Conservation (phyloP, 2,797 vertebrate genomes). For the Carduelis carduelis region DNA sequence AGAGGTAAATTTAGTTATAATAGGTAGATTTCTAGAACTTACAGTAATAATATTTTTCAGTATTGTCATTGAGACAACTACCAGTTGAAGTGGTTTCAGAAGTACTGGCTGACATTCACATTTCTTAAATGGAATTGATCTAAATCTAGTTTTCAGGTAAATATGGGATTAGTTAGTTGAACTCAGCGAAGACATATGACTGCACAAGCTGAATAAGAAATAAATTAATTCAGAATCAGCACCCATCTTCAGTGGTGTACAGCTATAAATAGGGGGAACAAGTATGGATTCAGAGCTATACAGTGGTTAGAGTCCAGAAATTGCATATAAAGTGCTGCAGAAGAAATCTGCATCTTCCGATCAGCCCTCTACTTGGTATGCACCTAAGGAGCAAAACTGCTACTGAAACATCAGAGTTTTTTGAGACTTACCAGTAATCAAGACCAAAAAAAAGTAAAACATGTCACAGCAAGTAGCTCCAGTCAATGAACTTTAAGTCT, state of each 20-base stretch:
- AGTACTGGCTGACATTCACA: fast-evolving
- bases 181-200: neutral
- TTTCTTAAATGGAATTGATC: neutral
- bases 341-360: neutral
- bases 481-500: neutral
- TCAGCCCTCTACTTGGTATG: neutral
- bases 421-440: neutral
- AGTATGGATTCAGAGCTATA: neutral
- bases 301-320: neutral
- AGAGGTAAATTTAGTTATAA: neutral
- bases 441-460: neutral
- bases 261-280: neutral
- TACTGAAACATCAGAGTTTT: neutral
- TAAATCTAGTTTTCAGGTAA: neutral
- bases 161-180: neutral
- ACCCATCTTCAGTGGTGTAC: neutral
- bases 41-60: neutral
- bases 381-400: neutral
- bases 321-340: neutral
- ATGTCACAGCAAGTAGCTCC: neutral
- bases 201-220: neutral
- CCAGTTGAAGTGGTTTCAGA: neutral
- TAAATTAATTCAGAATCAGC: neutral
- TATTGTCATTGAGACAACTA: neutral
- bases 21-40: neutral